Base-by-base conservation (phyloP, 2,797 vertebrate species). In the Sebastes diaconus region DNA sequence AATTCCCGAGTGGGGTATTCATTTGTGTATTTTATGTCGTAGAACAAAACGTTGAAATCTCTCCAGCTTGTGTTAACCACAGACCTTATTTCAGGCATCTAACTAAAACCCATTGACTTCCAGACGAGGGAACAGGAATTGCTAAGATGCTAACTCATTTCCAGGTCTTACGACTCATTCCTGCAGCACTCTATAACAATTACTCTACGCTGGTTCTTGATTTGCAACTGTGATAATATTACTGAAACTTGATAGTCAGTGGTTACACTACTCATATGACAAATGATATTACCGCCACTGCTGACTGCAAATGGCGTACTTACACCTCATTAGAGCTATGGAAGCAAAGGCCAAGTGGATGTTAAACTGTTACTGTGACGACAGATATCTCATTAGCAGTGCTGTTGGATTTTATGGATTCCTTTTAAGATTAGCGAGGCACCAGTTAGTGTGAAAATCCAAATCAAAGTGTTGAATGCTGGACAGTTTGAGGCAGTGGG, bases 371-470 rank as follows among this genome's bases (percentile, higher is more conserved):
- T 22, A 73, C 68, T 75, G 25, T 67, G 50, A 75, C 29, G 22
- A 36, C 39, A 32, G 54, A 55, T 71, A 25, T 69, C 30, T 83
- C 66, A 69, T 84, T 66, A 85, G 16, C 14, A 3, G 65, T 22
- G 55, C 73, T 55, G 8, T 71, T 75, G 57, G 63, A 68, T 58
- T 66, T 58, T 12, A 70, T 70, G 67, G 50, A 29, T 75, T 29
- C 22, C 29, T 63, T 55, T 27, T 14, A 50, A 58, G 52, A 63
- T 70, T n/a, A 77, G 36, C 2, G 18, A 34, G 20, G 32, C 22
- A 27, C 13, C 18, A n/a, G 30, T 50, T 22, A 20, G 32, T 59
- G 60, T 57, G 63, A 25, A 46, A 46, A 13, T 32, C 63, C n/a
- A 25, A 6, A 59, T 50, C n/a, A 24, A 39, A 74, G 57, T 54